Evolutionary conservation across 2,113 vertebrate genomes (phyloP).

Genomic region (Baryphthengus martii): DNA sequence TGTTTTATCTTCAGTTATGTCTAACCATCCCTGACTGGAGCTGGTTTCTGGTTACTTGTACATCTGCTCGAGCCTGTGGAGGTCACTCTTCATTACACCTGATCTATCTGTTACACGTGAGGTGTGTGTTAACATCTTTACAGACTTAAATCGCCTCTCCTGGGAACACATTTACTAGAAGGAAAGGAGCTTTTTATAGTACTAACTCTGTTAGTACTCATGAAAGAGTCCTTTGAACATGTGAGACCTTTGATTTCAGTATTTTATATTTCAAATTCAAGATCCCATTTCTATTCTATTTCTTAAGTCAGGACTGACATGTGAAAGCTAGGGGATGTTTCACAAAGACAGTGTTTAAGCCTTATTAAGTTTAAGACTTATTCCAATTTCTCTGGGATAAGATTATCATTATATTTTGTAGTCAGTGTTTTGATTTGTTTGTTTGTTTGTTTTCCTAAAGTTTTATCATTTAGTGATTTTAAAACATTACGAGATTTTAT

Average conservation of each 20-base stretch:
- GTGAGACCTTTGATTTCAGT: neutral
- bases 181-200: neutral
- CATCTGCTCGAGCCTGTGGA: neutral
- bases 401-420: neutral
- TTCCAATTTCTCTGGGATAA: neutral
- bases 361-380: neutral
- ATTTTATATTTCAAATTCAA: neutral
- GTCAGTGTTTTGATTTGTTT: neutral
- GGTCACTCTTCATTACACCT: neutral
- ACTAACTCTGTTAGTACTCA: neutral
- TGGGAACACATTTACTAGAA: neutral
- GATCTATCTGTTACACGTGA: fast-evolving
- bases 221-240: neutral
- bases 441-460: neutral
- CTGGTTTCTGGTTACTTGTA: neutral
- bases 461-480: neutral
- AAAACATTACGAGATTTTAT: neutral
- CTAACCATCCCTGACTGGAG: fast-evolving
- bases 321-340: neutral
- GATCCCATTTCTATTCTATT: neutral
- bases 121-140: neutral
- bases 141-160: neutral
- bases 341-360: neutral
- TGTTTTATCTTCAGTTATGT: neutral
- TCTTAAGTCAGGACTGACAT: neutral